Evolutionary conservation across 2,797 vertebrate genomes (phyloP), one percentile per base, ranked within the genome.

Genomic region (Cossypha heuglini): DNA sequence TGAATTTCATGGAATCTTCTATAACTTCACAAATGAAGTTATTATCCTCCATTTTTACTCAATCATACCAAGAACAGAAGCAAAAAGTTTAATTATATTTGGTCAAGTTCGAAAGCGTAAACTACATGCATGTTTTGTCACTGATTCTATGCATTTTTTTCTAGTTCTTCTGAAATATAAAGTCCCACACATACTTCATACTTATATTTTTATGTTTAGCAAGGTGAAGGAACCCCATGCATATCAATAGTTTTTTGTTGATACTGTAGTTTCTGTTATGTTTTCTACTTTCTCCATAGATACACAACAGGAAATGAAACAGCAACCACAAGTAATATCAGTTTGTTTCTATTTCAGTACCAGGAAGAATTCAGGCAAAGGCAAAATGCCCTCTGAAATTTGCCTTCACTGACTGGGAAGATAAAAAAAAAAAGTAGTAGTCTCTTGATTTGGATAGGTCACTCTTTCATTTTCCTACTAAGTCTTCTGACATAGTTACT

Each of bases 391-490:
- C 29, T 38, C 18, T n/a, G 45, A 80, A 84, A 67, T 68, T 45
- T 66, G 4, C 6, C 11, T 58, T 81, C 20, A 9, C 2, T 38
- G 26, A 64, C 0, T 54, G 10, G 11, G n/a, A 85, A 85, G 46
- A 57, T 1, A 6, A 59, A 73, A 52, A 37, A 17, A 49, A 37
- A 10, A 17, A 0, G 3, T 10, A 17, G 54, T 12, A 37, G 3
- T 25, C 3, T 40, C 10, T 61, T 9, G 1, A 21, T 86, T 69
- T 76, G 40, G 4, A 13, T 58, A 58, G 9, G 46, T 76, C 1
- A 1, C 8, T 20, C 19, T 75, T 74, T 57, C 2, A 26, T 84
- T 86, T 72, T 61, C 31, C 22, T 84, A 2, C 16, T 43, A 28
- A 51, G 10, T 48, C 17, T 88, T 29, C 40, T 35, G 49, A 76